A percentile compares a stretch with the other conserved stretches of the same genome.
Conservation (phyloP, 1,140 invertebrate genomes). For the Zaprionus capensis region DNA sequence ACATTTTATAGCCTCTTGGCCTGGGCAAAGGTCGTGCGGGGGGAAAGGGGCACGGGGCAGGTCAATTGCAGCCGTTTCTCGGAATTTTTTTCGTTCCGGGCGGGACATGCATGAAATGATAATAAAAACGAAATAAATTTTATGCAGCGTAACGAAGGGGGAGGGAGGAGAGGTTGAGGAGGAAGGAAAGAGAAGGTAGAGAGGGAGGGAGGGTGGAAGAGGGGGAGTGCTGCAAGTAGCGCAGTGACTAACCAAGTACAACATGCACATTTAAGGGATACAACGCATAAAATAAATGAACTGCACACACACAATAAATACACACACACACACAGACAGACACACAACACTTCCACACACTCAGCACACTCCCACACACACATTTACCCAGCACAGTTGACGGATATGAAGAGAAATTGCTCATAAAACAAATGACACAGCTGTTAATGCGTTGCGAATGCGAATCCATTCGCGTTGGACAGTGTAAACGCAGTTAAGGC, state of each 20-base stretch:
- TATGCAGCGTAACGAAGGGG: conserved; percentile 69
- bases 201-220: background rate
- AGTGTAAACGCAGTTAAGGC: conserved; percentile 1
- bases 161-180: conserved; percentile 1
- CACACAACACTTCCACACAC: background rate
- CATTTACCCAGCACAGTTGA: conserved; percentile 8
- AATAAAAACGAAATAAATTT: conserved; percentile 81
- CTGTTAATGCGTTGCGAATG: conserved; percentile 18
- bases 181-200: conserved; percentile 16
- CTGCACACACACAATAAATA: conserved; percentile 39
- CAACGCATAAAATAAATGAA: conserved; percentile 75
- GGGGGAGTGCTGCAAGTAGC: conserved; percentile 42
- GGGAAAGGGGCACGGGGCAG: conserved; percentile 23
- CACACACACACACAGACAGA: conserved; percentile 4
- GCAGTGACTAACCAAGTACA: conserved; percentile 72
- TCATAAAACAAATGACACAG: conserved; percentile 62
- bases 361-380: background rate
- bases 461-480: background rate
- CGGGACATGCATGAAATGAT: conserved; percentile 70
- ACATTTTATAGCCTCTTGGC: conserved; percentile 60
- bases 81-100: conserved; percentile 61
- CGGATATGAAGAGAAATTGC: conserved; percentile 52
- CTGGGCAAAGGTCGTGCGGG: background rate
- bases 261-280: conserved; percentile 72
- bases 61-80: conserved; percentile 78